These are phyloP conservation scores for Orthonychiurus folsomi DNA, from an alignment of 2,888 invertebrate genomes.

Conservation along the genomic window DNA sequence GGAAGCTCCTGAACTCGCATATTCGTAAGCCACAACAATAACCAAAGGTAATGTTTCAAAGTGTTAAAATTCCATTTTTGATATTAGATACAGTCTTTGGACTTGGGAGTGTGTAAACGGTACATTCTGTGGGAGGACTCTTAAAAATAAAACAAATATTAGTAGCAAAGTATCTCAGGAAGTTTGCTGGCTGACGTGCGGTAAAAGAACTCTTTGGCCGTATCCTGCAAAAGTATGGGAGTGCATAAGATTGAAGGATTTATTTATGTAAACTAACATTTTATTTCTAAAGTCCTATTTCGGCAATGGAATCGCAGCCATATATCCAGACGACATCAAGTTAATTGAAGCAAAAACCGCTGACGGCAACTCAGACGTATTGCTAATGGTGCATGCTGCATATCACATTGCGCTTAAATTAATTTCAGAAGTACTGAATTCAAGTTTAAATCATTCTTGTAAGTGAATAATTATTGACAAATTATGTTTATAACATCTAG, in stretches of 20 bases:
- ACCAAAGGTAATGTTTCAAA: too few species aligned
- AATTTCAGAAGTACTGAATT: neutral
- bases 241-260: neutral
- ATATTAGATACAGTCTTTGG: too few species aligned
- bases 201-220: constrained; percentile 61
- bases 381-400: neutral
- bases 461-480: neutral
- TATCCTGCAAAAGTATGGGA: constrained; percentile 50
- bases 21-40: too few species aligned
- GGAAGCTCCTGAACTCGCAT: too few species aligned
- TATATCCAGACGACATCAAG: neutral
- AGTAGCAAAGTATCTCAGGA: constrained; percentile 45
- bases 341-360: neutral
- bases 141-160: neutral
- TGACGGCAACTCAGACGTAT: neutral
- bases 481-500: neutral
- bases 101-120: constrained; percentile 24
- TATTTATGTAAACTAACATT: neutral
- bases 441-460: neutral
- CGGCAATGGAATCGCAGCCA: neutral
- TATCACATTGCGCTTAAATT: neutral
- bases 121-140: constrained; percentile 2
- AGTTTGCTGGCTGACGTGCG: constrained; percentile 60
- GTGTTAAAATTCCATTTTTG: too few species aligned
- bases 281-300: neutral